Conservation (phyloP, 2,113 vertebrate species). For the Arothron firmamentum region DNA sequence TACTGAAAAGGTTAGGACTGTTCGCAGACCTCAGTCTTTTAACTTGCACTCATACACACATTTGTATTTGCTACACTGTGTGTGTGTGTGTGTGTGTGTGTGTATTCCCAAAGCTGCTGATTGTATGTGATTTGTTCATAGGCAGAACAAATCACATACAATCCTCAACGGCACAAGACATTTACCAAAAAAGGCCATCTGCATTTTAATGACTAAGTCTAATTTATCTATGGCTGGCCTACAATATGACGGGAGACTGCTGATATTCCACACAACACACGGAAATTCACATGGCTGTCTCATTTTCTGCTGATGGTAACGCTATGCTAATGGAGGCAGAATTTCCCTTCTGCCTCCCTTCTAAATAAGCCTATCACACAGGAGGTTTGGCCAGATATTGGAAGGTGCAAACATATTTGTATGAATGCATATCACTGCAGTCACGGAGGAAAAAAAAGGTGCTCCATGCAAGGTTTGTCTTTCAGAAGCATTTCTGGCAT, state of each 20-base stretch:
- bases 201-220: conserved; percentile 61
- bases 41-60: conserved; percentile 7
- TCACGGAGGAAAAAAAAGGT: conserved; percentile 9
- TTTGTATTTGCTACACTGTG: conserved; percentile 3
- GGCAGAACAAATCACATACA: conserved; percentile 41
- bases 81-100: conserved; percentile 17
- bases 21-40: conserved; percentile 35
- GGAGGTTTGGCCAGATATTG: conserved; percentile 22
- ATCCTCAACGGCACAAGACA: conserved; percentile 39
- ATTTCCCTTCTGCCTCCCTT: conserved; percentile 50
- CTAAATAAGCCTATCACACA: conserved; percentile 49
- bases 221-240: conserved; percentile 49
- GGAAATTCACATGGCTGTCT: conserved; percentile 40
- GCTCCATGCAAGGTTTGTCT: conserved; percentile 20
- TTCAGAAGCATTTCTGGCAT: conserved; percentile 1
- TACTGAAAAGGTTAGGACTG: conserved; percentile 44
- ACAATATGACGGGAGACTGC: conserved; percentile 41
- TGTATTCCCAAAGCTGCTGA: conserved; percentile 9
- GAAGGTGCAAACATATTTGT: conserved; percentile 27
- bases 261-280: conserved; percentile 39
- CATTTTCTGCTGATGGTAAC: conserved; percentile 61
- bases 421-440: conserved; percentile 27
- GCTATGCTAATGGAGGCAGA: conserved; percentile 61
- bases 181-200: conserved; percentile 55
- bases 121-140: no score